Base-by-base conservation (phyloP, 2,888 invertebrate species). In the Kuschelorhynchus macadamiae region DNA sequence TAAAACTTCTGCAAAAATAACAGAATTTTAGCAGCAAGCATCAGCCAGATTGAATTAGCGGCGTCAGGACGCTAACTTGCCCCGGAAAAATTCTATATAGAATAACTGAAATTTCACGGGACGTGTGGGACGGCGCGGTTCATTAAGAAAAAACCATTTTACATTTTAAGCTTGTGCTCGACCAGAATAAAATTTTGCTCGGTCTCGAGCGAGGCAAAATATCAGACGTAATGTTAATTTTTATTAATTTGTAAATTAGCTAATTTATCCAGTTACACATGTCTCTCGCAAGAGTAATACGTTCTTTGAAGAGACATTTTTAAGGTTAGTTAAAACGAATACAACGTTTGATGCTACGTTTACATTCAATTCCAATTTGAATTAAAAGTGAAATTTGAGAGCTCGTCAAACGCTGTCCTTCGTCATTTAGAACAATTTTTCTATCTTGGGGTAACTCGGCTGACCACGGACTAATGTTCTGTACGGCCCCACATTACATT, bases 1-100 rank as follows among this genome's bases (percentile, higher is more conserved):
- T 66, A 60, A 66, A 66, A 66, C 66, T 66, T 66, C 39, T 66
- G 66, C 53, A 66, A 66, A 66, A 66, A 66, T 66, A 66, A 66
- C 66, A 53, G 47, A 59, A 66, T 66, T 66, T 60, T 44, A 64
- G 64, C 53, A 52, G 61, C 50, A 62, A 60, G 53, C 66, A n/a
- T n/a, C n/a, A 49, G 65, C 66, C 59, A 53, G 66, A 66, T 66
- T 66, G 66, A 66, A 66, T 66, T 66, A 66, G 66, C 53, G 60
- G 47, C 60, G 66, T 66, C 66, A 66, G 49, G 60, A 66, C 59
- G 66, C 53, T 47, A 66, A 66, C 53, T 66, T 52, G 53, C 47
- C 47, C 53, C 44, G 60, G 60, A 66, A 66, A 66, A 66, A 66
- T 66, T 53, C 55, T 59, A 60, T 66, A 66, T 66, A 66, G 66